Evolutionary conservation across 2,888 invertebrate genomes (phyloP), one percentile per base, ranked within the genome.

Genomic region (Zaprionus lineosus): DNA sequence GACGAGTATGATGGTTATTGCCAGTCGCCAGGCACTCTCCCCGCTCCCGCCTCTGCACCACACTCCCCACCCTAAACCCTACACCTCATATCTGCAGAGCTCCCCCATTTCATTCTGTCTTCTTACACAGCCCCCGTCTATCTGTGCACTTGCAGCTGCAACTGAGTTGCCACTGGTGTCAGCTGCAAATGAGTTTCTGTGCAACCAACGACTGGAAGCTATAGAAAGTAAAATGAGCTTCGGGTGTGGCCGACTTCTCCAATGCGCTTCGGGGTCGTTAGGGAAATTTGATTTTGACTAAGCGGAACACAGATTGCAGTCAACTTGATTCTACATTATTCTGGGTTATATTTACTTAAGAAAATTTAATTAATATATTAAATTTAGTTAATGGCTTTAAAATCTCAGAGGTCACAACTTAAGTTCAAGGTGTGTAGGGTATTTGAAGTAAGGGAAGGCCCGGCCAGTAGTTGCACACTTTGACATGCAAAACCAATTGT

Each of bases 101-200:
- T n/a, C n/a, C n/a, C n/a, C n/a, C n/a, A n/a, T n/a, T n/a, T n/a
- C n/a, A n/a, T n/a, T n/a, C n/a, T 21, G 21, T 3, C 21, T 5
- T 6, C 24, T 24, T 2, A 11, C 24, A 12, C 6, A 19, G 21
- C 8, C 3, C 43, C 31, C 59, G 19, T 24, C 39, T 44, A n/a
- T 18, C 24, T 47, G 15, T 39, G 40, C 40, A 43, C 37, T 33
- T 55, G 51, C 50, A 72, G 34, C 33, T 55, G 44, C 44, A 44
- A 52, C 48, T 53, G 37, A 46, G 15, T 40, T 48, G 46, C 34
- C 29, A 61, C 51, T 62, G 75, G 74, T 77, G 74, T 82, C 76
- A 76, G 59, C 65, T 79, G 83, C 76, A 83, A 78, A 78, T 77
- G 83, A 83, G 76, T 79, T 79, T 75, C 63, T 61, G 47, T 71